Conservation (phyloP, 2,113 vertebrate species). For the Agelaius tricolor region DNA sequence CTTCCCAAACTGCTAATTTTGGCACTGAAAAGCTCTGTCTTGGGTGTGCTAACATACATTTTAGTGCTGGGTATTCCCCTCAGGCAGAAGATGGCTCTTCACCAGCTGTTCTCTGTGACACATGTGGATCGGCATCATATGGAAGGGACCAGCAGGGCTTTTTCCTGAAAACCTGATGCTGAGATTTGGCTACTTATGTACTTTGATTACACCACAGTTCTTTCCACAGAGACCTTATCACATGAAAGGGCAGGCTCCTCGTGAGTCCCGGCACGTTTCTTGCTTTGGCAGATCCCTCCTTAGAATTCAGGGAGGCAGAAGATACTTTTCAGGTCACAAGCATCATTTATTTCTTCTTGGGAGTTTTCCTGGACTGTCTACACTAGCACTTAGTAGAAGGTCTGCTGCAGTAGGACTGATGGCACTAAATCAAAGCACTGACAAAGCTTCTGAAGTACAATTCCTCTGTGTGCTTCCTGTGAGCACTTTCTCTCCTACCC, state of each 20-base stretch:
- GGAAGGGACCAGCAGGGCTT: not conserved
- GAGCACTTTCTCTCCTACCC: not conserved
- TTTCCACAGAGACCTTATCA: not conserved
- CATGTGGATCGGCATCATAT: fast-evolving
- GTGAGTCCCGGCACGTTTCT: fast-evolving
- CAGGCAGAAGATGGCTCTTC: not conserved
- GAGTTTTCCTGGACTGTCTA: not conserved
- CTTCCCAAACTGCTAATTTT: not conserved
- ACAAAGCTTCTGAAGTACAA: not conserved
- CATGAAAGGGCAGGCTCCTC: not conserved
- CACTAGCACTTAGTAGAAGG: not conserved
- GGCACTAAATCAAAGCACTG: slow-evolving; percentile 25
- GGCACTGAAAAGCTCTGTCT: not conserved
- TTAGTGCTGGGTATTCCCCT: not conserved
- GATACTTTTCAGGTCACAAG: not conserved
- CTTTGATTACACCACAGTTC: not conserved
- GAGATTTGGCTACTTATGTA: not conserved
- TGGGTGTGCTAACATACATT: not conserved
- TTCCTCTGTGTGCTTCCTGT: not conserved
- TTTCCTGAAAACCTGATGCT: not conserved
- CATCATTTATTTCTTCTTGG: not conserved
- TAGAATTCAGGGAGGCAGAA: not conserved
- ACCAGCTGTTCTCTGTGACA: not conserved
- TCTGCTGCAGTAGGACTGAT: not conserved
- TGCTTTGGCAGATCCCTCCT: not conserved